Evolutionary conservation across 2,797 vertebrate genomes (phyloP), one percentile per base, ranked within the genome.

Genomic region (Erpetoichthys calabaricus): DNA sequence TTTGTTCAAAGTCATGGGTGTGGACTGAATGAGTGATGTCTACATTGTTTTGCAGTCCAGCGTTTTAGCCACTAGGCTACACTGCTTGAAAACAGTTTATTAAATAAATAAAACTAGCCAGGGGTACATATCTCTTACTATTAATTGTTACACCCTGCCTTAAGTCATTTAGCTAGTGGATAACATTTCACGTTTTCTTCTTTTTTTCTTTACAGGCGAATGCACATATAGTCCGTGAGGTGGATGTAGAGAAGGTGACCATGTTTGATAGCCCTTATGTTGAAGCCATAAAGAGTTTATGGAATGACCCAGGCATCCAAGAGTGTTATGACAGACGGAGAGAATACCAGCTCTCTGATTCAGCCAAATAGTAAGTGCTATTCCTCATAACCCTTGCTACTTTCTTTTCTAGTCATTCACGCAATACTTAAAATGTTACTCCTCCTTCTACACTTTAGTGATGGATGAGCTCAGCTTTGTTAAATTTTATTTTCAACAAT

Each of bases 301-400:
- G 93, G 92, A 91, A 88, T 53, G 92, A 97, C 67, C 90, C 92
- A 44, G 92, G 93, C 59, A 94, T 92, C 74, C 91, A 95, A 75
- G 91, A 97, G 65, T 86, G 85, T 69, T 97, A 96, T 1, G 92
- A 95, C n/a, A 84, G 92, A 67, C 80, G 92, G 80, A 86, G 92
- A 74, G 93, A 97, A 60, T 97, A 96, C 80, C 93, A 97, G 9
- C 83, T 97, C 60, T 97, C 93, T 4, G 93, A 97, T 77, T 97
- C 93, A 56, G 95, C 92, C 62, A 96, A 97, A 84, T 97, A 97
- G 93, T 97, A 76, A 92, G 91, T 86, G 60, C 49, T 58, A 62
- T 69, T 71, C 70, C 9, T 56, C 25, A 7, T 49, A n/a, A 49
- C n/a, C n/a, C 47, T 49, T 7, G n/a, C 3, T 3, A 49, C 7